Percentiles rank a stretch among this genome's conserved stretches.
phyloP scores from a whole-genome alignment of 2,888 invertebrate genomes.

The Mycalesis mineus region DNA sequence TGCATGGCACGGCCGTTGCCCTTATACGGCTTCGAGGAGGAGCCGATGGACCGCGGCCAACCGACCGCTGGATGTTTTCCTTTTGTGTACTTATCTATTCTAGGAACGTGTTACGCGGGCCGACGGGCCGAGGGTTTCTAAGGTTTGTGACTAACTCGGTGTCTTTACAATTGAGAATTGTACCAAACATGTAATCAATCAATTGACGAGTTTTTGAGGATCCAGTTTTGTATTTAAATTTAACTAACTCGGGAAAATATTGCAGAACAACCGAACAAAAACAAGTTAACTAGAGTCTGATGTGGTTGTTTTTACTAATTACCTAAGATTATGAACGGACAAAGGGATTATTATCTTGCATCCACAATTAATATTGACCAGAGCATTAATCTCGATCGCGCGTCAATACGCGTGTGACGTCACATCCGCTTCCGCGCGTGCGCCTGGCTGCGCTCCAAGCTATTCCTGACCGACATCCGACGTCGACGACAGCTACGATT shows the following conservation, averaged over 20 bases:
- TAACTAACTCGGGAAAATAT: too few species aligned
- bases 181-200: too few species aligned
- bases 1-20: slow-evolving; percentile 27
- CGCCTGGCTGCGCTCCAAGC: slow-evolving; percentile 50
- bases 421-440: slow-evolving; percentile 54
- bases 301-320: too few species aligned
- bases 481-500: slow-evolving; percentile 17
- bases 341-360: neutral
- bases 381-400: neutral
- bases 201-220: too few species aligned
- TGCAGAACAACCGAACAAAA: too few species aligned
- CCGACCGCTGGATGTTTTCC: slow-evolving; percentile 8
- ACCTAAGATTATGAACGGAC: too few species aligned
- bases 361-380: neutral
- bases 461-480: slow-evolving; percentile 43
- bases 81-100: slow-evolving; percentile 22
- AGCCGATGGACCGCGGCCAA: slow-evolving; percentile 11
- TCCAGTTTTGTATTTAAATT: too few species aligned
- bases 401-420: slow-evolving; percentile 33
- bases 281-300: too few species aligned
- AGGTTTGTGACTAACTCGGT: too few species aligned
- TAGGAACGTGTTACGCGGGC: neutral
- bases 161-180: too few species aligned
- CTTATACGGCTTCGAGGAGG: slow-evolving; percentile 31
- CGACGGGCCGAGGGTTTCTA: too few species aligned